Percentiles rank a stretch among this genome's conserved stretches.
Evolutionary conservation across 1,140 invertebrate genomes (phyloP).

Genomic region (Teleogryllus occipitalis): DNA sequence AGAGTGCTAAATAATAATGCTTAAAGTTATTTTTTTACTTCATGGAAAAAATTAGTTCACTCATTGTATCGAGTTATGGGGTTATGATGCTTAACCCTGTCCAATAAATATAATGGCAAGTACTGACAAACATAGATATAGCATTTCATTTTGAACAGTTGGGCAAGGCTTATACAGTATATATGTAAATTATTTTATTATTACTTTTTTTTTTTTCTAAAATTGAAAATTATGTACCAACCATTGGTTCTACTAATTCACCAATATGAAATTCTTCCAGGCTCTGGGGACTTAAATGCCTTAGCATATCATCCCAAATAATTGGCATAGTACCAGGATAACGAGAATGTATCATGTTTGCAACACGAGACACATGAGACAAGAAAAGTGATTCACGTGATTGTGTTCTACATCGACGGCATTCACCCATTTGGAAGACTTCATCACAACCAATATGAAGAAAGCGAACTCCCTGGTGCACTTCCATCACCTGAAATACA

Average conservation of each 20-base stretch:
- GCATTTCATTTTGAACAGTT: too few species aligned
- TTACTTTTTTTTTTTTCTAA: too few species aligned
- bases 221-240: conserved; percentile 34
- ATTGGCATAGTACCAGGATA: conserved; percentile 49
- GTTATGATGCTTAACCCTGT: too few species aligned
- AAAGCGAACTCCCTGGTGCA: conserved; percentile 39
- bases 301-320: conserved; percentile 94
- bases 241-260: conserved; percentile 72
- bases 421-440: conserved; percentile 43
- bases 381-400: conserved; percentile 35
- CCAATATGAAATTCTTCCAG: conserved; percentile 48
- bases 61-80: too few species aligned
- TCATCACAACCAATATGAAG: conserved; percentile 58
- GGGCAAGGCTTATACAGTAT: too few species aligned
- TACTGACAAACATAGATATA: too few species aligned
- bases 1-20: too few species aligned
- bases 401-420: conserved; percentile 35
- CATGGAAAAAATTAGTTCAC: too few species aligned
- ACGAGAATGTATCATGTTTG: conserved; percentile 34
- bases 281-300: conserved; percentile 42
- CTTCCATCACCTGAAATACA: conserved; percentile 47
- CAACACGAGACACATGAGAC: conserved; percentile 36
- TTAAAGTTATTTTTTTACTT: too few species aligned
- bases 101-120: too few species aligned
- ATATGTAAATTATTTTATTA: too few species aligned